Base-by-base conservation (phyloP, 2,797 vertebrate species). In the Tragelaphus eurycerus region DNA sequence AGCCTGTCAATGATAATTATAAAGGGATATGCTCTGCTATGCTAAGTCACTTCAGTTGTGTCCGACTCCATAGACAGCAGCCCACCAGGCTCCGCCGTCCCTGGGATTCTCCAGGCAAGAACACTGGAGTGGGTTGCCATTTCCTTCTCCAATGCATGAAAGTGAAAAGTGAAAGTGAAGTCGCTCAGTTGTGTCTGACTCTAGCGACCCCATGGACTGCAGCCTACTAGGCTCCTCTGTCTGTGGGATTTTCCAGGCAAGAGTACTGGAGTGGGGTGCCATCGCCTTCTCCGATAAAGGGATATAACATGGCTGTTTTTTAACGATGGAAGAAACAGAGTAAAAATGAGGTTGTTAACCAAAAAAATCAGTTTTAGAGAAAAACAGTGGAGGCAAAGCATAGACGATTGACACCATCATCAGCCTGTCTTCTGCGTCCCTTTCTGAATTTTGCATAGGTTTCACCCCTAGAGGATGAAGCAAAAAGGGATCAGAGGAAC, bases 381-480 rank as follows among this genome's bases (percentile, higher is more conserved):
- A 52, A 87, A 95, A 52, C 43, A 67, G 31, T 93, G 52, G n/a
- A 84, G 29, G 62, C 38, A 43, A 97, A 64, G 21, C 59, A 85
- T 6, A 74, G 64, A 96, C 7, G 52, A 48, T n/a, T 59, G 34
- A 55, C 54, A 5, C 2, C 3, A 21, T 17, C 29, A 38, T 76
- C 59, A 38, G n/a, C 9, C 64, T 82, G 15, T 84, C 79, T 87
- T 92, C 31, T 76, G 34, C 5, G 9, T 55, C 25, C 55, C 93
- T 93, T 86, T 90, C 76, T 89, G 48, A 94, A 90, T 38, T 89
- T 81, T 81, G 59, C 17, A 23, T 64, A 60, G 86, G 93, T 96
- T 96, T 67, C 27, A 48, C 11, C 2, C 43, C 55, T 62, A 87
- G 7, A 71, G 16, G 48, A 86, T 54, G 38, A 83, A 96, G 15